Percentiles rank a stretch among this genome's conserved stretches.
Evolutionary conservation across 1,140 invertebrate genomes (phyloP).

Genomic region (Brachionus sp.): DNA sequence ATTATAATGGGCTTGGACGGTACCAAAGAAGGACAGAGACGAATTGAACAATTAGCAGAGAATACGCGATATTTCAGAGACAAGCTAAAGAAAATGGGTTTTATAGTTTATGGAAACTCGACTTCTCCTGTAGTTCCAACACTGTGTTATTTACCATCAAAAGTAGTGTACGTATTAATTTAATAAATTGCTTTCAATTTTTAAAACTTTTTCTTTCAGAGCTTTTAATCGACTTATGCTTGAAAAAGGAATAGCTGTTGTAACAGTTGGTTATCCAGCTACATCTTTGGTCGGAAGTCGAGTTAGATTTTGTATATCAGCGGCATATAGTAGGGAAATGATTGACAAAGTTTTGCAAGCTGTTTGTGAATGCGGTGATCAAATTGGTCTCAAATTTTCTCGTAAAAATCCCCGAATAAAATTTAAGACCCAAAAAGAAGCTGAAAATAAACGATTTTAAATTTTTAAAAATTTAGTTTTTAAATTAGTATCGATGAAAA

Average conservation of each 20-base stretch:
- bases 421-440: neutral
- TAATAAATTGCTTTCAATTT: too few species aligned
- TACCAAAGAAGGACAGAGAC: slow-evolving; percentile 64
- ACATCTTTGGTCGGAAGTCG: slow-evolving; percentile 87
- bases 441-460: neutral
- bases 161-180: too few species aligned
- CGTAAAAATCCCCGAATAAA: neutral
- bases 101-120: slow-evolving; percentile 91
- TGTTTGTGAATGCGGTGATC: slow-evolving; percentile 68
- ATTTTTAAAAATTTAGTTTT: neutral
- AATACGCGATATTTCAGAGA: slow-evolving; percentile 84
- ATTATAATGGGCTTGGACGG: slow-evolving; percentile 84
- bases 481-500: neutral
- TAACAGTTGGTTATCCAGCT: slow-evolving; percentile 95
- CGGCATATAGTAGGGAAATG: slow-evolving; percentile 90
- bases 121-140: slow-evolving; percentile 95
- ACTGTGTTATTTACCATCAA: slow-evolving; percentile 85
- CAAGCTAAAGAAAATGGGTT: slow-evolving; percentile 80
- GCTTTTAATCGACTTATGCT: slow-evolving; percentile 77
- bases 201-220: neutral
- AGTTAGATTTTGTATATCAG: slow-evolving; percentile 90
- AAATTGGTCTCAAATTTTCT: neutral
- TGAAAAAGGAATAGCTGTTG: slow-evolving; percentile 77
- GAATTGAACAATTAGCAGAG: slow-evolving; percentile 72
- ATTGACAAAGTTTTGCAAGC: slow-evolving; percentile 77